These are phyloP conservation scores for Rousettus madagascariensis DNA, from an alignment of 2,797 vertebrate genomes.

Conservation along the genomic window DNA sequence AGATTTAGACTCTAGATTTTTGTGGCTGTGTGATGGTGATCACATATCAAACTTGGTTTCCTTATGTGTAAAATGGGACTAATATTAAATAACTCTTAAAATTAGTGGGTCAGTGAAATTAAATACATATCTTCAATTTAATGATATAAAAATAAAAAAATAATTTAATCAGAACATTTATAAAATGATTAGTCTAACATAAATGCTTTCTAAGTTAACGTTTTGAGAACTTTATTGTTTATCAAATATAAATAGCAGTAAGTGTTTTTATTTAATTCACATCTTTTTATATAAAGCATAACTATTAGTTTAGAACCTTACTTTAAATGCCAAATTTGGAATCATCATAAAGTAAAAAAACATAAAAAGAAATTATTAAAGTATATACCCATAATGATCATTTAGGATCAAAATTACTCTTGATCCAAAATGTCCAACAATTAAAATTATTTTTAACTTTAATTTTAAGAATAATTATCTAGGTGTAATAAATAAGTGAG, in stretches of 20 bases:
- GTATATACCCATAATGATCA: background rate
- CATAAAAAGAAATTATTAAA: background rate
- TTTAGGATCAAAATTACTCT: background rate
- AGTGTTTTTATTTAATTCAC: background rate
- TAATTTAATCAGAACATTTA: background rate
- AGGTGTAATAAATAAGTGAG: background rate
- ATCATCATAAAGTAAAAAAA: background rate
- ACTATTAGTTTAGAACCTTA: background rate
- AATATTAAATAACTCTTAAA: background rate
- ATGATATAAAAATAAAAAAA: background rate
- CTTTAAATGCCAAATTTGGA: background rate
- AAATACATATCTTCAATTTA: background rate
- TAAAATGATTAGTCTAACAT: background rate
- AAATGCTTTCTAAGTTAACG: background rate
- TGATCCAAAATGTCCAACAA: background rate
- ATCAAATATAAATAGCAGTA: background rate
- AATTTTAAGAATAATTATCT: background rate
- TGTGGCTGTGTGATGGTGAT: background rate
- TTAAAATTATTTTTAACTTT: conserved; percentile 16
- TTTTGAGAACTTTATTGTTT: background rate
- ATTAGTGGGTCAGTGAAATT: background rate
- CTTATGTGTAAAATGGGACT: background rate
- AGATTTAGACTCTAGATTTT: background rate
- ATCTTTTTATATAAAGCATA: background rate
- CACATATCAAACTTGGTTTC: background rate